These are phyloP conservation scores for Homalodisca vitripennis DNA, from an alignment of 1,140 invertebrate species.

Conservation along the genomic window DNA sequence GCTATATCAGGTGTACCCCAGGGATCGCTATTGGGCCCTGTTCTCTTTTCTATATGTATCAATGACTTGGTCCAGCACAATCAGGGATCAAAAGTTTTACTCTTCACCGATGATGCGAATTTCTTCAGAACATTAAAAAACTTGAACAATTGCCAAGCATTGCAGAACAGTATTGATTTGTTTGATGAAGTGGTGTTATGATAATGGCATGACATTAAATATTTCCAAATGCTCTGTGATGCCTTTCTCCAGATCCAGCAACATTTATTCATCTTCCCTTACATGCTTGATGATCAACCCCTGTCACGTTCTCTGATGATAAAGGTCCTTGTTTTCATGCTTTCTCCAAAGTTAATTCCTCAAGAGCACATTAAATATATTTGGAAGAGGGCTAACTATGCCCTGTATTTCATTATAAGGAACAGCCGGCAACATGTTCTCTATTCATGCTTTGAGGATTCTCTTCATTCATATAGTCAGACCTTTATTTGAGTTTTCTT, in stretches of 20 bases:
- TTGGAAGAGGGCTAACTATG: not conserved
- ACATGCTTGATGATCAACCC: conserved; percentile 3
- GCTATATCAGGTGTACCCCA: not conserved
- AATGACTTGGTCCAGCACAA: not conserved
- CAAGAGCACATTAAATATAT: not conserved
- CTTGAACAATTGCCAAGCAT: not conserved
- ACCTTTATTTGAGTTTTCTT: too few relatives aligned
- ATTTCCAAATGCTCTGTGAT: not conserved
- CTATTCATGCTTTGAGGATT: conserved; percentile 4
- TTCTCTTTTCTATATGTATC: not conserved
- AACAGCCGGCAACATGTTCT: not conserved
- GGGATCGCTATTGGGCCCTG: conserved; percentile 6
- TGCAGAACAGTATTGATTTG: conserved; percentile 13
- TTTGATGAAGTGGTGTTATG: conserved; percentile 7
- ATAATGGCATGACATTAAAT: not conserved
- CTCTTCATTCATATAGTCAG: too few relatives aligned
- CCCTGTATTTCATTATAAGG: not conserved
- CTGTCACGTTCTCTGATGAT: conserved; percentile 4
- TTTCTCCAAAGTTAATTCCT: not conserved
- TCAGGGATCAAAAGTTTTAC: conserved; percentile 3
- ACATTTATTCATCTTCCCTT: not conserved
- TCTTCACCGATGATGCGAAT: conserved; percentile 9
- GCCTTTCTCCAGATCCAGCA: not conserved
- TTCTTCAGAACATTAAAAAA: conserved; percentile 3
- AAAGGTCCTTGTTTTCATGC: not conserved